These are phyloP conservation scores for Microctenopoma steveboyesi DNA, from an alignment of 2,797 vertebrate species.

Conservation along the genomic window DNA sequence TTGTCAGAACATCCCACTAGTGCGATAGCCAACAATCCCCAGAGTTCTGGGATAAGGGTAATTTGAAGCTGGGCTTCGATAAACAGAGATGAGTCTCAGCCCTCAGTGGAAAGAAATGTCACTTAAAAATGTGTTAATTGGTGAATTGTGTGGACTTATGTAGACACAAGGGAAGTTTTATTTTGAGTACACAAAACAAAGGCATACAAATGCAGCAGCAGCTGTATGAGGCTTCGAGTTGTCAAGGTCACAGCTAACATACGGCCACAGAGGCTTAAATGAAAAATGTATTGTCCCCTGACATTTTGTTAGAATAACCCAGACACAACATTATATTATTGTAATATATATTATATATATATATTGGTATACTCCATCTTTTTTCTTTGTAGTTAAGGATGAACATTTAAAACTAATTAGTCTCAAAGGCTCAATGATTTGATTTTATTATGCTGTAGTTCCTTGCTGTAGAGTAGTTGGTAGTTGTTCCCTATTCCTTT, in stretches of 20 bases:
- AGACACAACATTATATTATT: not conserved
- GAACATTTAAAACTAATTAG: not conserved
- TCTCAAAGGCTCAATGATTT: conserved; percentile 7
- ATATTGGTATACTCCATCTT: not conserved
- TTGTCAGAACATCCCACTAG: conserved; percentile 61
- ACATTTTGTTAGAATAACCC: conserved; percentile 1
- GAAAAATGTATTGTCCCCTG: conserved; percentile 30
- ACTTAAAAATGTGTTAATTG: conserved; percentile 56
- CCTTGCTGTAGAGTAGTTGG: not conserved
- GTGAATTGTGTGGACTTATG: conserved; percentile 48
- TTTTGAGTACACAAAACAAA: conserved; percentile 15
- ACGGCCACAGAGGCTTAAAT: conserved; percentile 16
- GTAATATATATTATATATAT: not conserved
- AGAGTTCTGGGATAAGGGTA: conserved; percentile 62
- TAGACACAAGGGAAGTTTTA: conserved; percentile 26
- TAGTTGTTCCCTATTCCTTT: not conserved
- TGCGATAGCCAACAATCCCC: conserved; percentile 54
- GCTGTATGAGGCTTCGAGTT: conserved; percentile 25
- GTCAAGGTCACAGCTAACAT: conserved; percentile 51
- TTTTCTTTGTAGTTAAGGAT: conserved; percentile 7
- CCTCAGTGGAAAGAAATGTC: conserved; percentile 66
- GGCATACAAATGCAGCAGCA: conserved; percentile 2
- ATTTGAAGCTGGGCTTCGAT: conserved; percentile 70
- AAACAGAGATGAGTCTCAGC: conserved; percentile 47
- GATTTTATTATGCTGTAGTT: not conserved